Conservation (phyloP, 2,888 invertebrate species). For the Ichneumoninae sp. region DNA sequence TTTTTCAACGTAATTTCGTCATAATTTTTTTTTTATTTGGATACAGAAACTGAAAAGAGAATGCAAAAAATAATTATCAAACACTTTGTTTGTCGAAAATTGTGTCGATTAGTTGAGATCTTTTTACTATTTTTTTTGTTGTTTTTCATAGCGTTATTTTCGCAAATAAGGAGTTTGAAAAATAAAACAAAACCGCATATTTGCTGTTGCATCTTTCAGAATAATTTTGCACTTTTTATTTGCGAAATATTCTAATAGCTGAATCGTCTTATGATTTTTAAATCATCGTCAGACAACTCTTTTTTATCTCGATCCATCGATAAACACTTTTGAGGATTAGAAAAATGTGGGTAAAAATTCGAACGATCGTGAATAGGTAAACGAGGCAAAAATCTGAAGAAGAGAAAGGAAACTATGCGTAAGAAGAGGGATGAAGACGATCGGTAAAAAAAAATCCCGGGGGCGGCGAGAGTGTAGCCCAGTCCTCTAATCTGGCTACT, state of each 20-base stretch:
- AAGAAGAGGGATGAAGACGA: constrained; percentile 6
- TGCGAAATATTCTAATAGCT: background rate
- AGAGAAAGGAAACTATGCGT: background rate
- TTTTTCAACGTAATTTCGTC: too few relatives aligned
- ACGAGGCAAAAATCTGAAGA: background rate
- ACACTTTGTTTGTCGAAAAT: too few relatives aligned
- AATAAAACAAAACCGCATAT: background rate
- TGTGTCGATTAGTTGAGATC: too few relatives aligned
- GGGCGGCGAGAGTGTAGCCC: constrained; percentile 64
- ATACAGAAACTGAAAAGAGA: too few relatives aligned
- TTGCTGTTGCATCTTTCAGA: too few relatives aligned
- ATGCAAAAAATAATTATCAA: too few relatives aligned
- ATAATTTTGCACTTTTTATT: background rate
- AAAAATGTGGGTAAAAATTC: background rate
- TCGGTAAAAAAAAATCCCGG: background rate
- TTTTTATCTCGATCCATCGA: background rate
- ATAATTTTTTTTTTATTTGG: too few relatives aligned
- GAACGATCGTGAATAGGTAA: background rate
- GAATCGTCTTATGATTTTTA: background rate
- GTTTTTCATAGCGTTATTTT: too few relatives aligned
- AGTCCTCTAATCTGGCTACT: constrained; percentile 80
- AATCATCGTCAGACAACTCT: background rate
- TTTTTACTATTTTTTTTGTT: background rate
- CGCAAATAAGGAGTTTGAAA: background rate
- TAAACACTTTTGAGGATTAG: background rate